A percentile compares a stretch with the other conserved stretches of the same genome.
Evolutionary conservation across 2,797 vertebrate genomes (phyloP).

Genomic region (Enteromius unitaeniatus): DNA sequence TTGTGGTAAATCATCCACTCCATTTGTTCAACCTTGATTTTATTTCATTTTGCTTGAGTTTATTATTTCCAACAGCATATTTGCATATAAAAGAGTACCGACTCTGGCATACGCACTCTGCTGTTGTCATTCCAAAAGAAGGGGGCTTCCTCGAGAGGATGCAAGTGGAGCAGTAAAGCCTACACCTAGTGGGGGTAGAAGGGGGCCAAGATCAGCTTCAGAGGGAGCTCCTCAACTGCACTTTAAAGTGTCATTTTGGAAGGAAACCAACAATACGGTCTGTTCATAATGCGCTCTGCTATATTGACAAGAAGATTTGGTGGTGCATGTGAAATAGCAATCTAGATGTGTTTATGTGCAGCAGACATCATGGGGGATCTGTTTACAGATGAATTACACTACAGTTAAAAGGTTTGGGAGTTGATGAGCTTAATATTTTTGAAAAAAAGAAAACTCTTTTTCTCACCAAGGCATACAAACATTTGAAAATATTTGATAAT

Average conservation of each 20-base stretch:
- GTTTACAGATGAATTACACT: neutral
- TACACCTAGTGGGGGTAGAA: neutral
- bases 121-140: conserved; percentile 38
- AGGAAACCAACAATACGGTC: neutral
- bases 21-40: conserved; percentile 10
- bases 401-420: neutral
- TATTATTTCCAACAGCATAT: conserved; percentile 15
- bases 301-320: neutral
- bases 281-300: neutral
- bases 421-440: neutral
- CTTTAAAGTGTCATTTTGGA: conserved; percentile 1
- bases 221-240: neutral
- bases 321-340: neutral
- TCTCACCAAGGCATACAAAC: neutral
- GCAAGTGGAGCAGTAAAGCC: conserved; percentile 36
- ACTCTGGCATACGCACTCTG: conserved; percentile 22
- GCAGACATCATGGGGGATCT: neutral
- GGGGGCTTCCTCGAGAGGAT: conserved; percentile 29
- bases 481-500: neutral
- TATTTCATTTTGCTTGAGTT: neutral
- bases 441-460: neutral
- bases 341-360: neutral
- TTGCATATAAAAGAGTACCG: conserved; percentile 34
- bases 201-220: neutral
- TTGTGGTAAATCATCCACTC: neutral